Conservation (phyloP, 2,888 invertebrate genomes). For the Calliphora vomitoria region DNA sequence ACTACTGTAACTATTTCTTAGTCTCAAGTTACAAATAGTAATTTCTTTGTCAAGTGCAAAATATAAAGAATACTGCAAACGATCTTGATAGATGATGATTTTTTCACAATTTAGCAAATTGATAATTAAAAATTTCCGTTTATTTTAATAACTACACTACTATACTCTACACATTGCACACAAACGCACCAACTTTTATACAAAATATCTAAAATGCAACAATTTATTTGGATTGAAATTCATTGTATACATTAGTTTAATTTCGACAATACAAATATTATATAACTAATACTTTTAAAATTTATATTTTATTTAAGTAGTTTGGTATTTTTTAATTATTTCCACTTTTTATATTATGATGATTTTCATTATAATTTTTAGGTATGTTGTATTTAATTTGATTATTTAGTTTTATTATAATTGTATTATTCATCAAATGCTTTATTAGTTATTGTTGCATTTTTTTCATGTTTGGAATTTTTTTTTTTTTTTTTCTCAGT, state of each 20-base stretch:
- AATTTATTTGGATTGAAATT: neutral
- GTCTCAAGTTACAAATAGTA: neutral
- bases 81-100: slow-evolving; percentile 41
- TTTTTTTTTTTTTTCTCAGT: slow-evolving; percentile 5
- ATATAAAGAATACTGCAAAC: neutral
- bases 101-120: slow-evolving; percentile 46
- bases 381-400: neutral
- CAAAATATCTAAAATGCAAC: neutral
- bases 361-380: slow-evolving; percentile 8
- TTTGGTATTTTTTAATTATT: neutral
- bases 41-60: slow-evolving; percentile 65
- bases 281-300: neutral
- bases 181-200: neutral
- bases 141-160: slow-evolving; percentile 1
- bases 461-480: neutral
- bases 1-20: neutral
- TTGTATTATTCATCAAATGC: neutral
- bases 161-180: neutral
- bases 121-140: slow-evolving; percentile 71
- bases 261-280: neutral
- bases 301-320: neutral
- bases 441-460: slow-evolving; percentile 16
- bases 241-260: neutral
- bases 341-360: neutral
- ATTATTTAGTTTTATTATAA: slow-evolving; percentile 5